A percentile compares a stretch with the other conserved stretches of the same genome.
Evolutionary conservation across 2,888 invertebrate genomes (phyloP).

Genomic region (Drosophila eohydei): DNA sequence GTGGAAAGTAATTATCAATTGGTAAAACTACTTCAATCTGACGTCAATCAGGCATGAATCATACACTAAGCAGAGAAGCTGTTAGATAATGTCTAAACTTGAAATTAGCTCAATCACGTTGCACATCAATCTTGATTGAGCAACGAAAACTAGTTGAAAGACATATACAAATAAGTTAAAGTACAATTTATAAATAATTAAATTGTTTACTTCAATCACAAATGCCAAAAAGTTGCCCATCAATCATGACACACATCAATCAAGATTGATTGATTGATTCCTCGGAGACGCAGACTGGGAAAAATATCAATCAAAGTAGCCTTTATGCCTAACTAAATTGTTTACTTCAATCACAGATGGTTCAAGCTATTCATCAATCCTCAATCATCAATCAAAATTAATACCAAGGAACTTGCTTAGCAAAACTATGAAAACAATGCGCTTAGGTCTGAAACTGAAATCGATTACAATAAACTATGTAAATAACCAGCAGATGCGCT

Average conservation of each 20-base stretch:
- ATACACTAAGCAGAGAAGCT: no score
- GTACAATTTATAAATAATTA: rapidly evolving
- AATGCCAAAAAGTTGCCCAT: neutral
- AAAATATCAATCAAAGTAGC: neutral
- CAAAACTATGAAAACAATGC: neutral
- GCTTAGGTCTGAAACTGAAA: neutral
- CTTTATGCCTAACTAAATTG: no score
- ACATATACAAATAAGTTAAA: neutral
- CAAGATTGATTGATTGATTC: neutral
- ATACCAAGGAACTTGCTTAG: no score
- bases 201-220: neutral
- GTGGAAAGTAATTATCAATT: neutral
- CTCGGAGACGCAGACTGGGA: no score
- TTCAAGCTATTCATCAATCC: no score
- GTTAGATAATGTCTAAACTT: no score
- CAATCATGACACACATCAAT: constrained; percentile 10
- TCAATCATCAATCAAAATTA: no score
- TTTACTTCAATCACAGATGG: no score
- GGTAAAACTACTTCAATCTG: neutral
- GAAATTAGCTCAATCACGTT: constrained; percentile 22
- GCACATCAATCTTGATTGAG: constrained; percentile 6
- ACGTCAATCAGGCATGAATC: neutral
- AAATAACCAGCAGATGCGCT: neutral
- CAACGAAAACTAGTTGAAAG: neutral
- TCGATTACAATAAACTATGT: neutral